Conservation (phyloP, 2,113 vertebrate genomes). For the Elaphurus davidianus region DNA sequence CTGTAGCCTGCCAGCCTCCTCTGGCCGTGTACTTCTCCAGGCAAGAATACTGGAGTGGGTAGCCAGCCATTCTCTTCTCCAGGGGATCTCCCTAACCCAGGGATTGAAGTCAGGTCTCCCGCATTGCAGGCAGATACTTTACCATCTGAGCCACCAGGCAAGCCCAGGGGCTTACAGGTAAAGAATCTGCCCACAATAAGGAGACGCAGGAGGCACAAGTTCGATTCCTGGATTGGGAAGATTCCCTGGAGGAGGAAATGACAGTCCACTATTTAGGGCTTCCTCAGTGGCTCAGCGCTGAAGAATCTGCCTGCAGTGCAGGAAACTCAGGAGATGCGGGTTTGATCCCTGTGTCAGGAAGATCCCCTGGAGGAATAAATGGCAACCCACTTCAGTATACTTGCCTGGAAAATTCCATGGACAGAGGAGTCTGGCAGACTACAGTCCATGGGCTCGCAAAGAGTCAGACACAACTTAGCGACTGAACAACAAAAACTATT, state of each 20-base stretch:
- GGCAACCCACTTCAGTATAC: background rate
- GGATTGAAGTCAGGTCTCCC: background rate
- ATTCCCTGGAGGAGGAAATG: background rate
- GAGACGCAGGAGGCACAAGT: background rate
- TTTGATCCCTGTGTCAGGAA: background rate
- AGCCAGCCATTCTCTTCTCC: background rate
- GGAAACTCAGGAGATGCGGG: background rate
- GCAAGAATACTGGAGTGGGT: background rate
- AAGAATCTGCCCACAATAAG: background rate
- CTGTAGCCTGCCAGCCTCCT: background rate
- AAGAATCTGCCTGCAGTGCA: background rate
- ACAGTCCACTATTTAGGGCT: background rate
- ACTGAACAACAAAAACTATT: background rate
- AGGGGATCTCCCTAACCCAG: background rate
- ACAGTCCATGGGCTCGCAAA: background rate
- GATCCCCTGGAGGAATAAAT: background rate
- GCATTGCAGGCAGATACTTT: background rate
- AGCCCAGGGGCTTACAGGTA: background rate
- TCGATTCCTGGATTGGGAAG: background rate
- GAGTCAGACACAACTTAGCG: background rate
- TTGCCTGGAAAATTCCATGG: background rate
- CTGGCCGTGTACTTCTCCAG: background rate
- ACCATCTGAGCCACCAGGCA: background rate
- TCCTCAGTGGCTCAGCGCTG: background rate
- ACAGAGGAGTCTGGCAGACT: background rate